These are phyloP conservation scores for Micrasema longulum DNA, from an alignment of 1,140 invertebrate genomes.

Conservation along the genomic window DNA sequence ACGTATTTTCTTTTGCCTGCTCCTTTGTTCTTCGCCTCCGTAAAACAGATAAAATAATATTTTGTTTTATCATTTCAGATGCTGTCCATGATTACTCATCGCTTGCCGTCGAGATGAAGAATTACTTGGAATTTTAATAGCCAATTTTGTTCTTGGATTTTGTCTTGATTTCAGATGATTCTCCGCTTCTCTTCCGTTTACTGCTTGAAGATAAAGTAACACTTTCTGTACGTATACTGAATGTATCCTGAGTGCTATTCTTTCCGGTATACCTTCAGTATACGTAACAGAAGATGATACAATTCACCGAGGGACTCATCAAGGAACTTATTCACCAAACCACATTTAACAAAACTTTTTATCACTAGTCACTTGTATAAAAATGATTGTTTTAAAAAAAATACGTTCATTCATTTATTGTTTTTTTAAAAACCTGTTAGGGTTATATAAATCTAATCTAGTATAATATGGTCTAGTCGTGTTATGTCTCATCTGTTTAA, in stretches of 20 bases:
- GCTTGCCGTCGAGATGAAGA: not conserved
- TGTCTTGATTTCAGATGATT: conserved; percentile 22
- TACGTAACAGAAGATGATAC: conserved; percentile 98
- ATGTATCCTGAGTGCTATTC: conserved; percentile 97
- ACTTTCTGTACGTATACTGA: conserved; percentile 99
- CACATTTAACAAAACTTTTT: not conserved
- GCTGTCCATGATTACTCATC: not conserved
- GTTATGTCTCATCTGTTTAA: too few species aligned
- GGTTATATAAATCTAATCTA: too few species aligned
- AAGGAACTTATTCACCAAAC: not conserved
- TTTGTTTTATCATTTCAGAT: conserved; percentile 29
- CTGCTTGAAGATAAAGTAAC: conserved; percentile 70
- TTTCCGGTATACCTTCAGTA: conserved; percentile 99
- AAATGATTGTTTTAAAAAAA: too few species aligned
- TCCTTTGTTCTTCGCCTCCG: too few species aligned
- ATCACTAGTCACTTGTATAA: too few species aligned
- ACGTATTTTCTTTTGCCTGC: not conserved
- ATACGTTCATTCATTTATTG: too few species aligned
- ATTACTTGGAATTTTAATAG: not conserved
- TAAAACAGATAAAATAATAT: not conserved
- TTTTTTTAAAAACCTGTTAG: too few species aligned
- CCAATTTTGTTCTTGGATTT: too few species aligned
- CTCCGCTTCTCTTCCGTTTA: not conserved
- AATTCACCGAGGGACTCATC: conserved; percentile 67
- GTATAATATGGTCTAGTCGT: too few species aligned